Percentiles rank a stretch among this genome's conserved stretches.
Evolutionary conservation across 2,888 invertebrate genomes (phyloP).

Genomic region (Merodon equestris): DNA sequence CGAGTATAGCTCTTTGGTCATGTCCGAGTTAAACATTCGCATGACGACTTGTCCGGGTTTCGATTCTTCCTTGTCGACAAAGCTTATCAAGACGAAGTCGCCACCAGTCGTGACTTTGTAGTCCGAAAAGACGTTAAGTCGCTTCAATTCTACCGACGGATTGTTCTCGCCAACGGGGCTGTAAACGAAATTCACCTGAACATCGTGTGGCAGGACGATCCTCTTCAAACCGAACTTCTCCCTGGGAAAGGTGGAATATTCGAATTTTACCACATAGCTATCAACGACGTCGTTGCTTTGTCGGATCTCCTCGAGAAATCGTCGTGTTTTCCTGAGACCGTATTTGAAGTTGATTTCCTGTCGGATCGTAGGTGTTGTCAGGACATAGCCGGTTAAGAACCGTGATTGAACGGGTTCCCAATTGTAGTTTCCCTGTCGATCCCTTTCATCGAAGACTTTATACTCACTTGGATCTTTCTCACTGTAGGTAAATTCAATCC

Average conservation of each 20-base stretch:
- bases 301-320: slow-evolving; percentile 14
- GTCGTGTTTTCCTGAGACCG: not conserved
- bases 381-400: slow-evolving; percentile 19
- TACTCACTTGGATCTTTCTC: slow-evolving; percentile 25
- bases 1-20: slow-evolving; percentile 35
- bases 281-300: not conserved
- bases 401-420: slow-evolving; percentile 29
- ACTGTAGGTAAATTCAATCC: slow-evolving; percentile 12
- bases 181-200: slow-evolving; percentile 19
- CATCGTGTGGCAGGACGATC: slow-evolving; percentile 5
- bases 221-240: slow-evolving; percentile 9
- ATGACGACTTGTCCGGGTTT: slow-evolving; percentile 18
- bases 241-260: slow-evolving; percentile 8
- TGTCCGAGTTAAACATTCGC: slow-evolving; percentile 29
- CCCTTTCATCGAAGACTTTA: not conserved
- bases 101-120: slow-evolving; percentile 23
- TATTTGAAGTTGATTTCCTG: slow-evolving; percentile 19
- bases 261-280: slow-evolving; percentile 9
- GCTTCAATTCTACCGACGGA: not conserved
- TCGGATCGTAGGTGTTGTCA: slow-evolving; percentile 4
- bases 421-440: slow-evolving; percentile 16
- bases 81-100: slow-evolving; percentile 19
- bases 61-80: slow-evolving; percentile 3
- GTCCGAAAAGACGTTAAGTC: slow-evolving; percentile 12
- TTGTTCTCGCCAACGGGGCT: not conserved